Evolutionary conservation across 2,797 vertebrate genomes (phyloP).

Genomic region (Girardinus metallicus): DNA sequence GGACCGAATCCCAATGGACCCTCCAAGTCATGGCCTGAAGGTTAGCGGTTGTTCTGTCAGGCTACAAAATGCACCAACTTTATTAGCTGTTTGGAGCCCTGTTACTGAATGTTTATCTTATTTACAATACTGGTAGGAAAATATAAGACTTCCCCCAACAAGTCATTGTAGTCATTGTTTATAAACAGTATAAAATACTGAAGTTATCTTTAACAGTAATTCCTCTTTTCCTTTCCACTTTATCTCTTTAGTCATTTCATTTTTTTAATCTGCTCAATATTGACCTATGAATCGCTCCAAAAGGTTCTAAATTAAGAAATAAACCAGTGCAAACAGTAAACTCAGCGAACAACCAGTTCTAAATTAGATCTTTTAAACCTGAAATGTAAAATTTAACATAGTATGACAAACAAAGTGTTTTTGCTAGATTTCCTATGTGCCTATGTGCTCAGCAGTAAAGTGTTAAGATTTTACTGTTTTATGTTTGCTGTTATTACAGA

Average conservation of each 20-base stretch:
- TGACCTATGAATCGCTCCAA: not conserved
- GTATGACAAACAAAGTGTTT: not conserved
- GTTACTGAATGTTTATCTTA: not conserved
- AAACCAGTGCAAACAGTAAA: not conserved
- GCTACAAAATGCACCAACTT: not conserved
- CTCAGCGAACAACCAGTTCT: not conserved
- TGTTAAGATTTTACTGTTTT: not conserved
- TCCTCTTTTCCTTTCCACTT: not conserved
- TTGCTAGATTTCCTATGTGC: not conserved
- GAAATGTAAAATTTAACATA: not conserved
- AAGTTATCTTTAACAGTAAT: no score
- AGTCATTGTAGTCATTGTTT: no score
- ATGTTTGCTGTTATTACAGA: conserved; percentile 5
- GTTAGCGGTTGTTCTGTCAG: conserved; percentile 65
- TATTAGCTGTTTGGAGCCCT: not conserved
- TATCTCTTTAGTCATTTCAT: not conserved
- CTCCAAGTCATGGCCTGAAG: conserved; percentile 96
- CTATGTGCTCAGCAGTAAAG: not conserved
- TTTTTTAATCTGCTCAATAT: not conserved
- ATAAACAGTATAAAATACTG: no score
- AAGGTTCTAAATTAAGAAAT: not conserved
- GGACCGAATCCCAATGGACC: conserved; percentile 92
- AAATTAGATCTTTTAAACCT: no score
- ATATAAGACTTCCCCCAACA: not conserved
- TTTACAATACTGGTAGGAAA: not conserved